phyloP scores from a whole-genome alignment of 2,888 invertebrate genomes.

The Drepana falcataria region DNA sequence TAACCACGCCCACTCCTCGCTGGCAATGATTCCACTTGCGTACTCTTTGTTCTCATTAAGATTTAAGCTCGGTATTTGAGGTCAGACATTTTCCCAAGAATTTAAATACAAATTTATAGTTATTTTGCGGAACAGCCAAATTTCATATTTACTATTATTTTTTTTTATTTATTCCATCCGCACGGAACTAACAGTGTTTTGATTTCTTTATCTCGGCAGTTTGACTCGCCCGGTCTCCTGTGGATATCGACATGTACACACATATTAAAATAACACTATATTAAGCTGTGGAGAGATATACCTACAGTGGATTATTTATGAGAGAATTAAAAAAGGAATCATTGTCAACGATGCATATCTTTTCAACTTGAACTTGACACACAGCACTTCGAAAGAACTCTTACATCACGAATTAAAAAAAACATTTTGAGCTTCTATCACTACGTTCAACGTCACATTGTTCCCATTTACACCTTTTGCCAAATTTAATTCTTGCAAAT shows the following conservation, averaged over 20 bases:
- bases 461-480: slow-evolving; percentile 23
- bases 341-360: slow-evolving; percentile 58
- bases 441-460: slow-evolving; percentile 22
- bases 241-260: too few species aligned
- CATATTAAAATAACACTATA: too few species aligned
- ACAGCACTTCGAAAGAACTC: slow-evolving; percentile 29
- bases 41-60: slow-evolving; percentile 5
- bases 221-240: too few species aligned
- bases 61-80: too few species aligned
- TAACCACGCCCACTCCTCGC: slow-evolving; percentile 39
- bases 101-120: too few species aligned
- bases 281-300: too few species aligned
- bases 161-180: background rate
- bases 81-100: too few species aligned
- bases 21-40: slow-evolving; percentile 53
- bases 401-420: slow-evolving; percentile 11
- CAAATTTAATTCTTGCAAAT: slow-evolving; percentile 19
- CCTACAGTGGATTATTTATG: too few species aligned
- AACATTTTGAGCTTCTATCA: slow-evolving; percentile 11
- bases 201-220: too few species aligned
- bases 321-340: slow-evolving; percentile 29
- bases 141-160: background rate
- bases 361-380: slow-evolving; percentile 56
- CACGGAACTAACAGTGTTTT: too few species aligned
- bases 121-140: too few species aligned